Base-by-base conservation (phyloP, 2,113 vertebrate genomes). In the Leptosomus discolor region DNA sequence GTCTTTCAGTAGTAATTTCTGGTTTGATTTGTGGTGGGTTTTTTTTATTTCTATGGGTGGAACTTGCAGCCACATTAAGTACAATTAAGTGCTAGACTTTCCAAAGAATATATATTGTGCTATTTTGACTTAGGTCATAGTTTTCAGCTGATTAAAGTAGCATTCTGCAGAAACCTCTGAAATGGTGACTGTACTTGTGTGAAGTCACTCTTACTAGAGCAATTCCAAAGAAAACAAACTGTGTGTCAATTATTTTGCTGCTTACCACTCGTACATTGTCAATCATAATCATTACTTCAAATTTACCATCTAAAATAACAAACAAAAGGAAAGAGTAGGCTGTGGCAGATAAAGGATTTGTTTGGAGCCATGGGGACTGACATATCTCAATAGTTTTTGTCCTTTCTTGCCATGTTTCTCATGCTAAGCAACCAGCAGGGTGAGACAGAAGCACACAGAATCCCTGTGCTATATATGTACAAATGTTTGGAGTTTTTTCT, bases 41-140 rank as follows among this genome's bases (percentile, higher is more conserved):
- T 3, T 4, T 6, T 2, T 32, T 8, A 15, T 9, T 5, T 1
- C 26, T 6, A 3, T 15, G 3, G 22, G 23, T 76, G 43, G n/a
- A 77, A 85, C 15, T 65, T 84, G n/a, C 9, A 75, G 50, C 21
- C 6, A 15, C 6, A 24, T 46, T 51, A 85, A 58, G 29, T 32
- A 57, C 13, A 54, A 5, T 51, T 18, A 78, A 95, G 11, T 77
- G 41, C 22, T 69, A 30, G 29, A 15, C 11, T 77, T 69, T 41
- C 26, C 9, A 61, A 61, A 77, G 11, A 21, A 18, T 53, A 45
- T 24, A 12, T 29, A 19, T 57, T 26, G 43, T 3, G 3, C 15
- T 64, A 10, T 67, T 91, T 91, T 81, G 46, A 7, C 18, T 63
- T 58, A 53, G 5, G 15, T 54, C 6, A 3, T 87, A n/a, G 63